phyloP scores from a whole-genome alignment of 2,113 vertebrate genomes.

The Stomatorhinus ivindoensis region DNA sequence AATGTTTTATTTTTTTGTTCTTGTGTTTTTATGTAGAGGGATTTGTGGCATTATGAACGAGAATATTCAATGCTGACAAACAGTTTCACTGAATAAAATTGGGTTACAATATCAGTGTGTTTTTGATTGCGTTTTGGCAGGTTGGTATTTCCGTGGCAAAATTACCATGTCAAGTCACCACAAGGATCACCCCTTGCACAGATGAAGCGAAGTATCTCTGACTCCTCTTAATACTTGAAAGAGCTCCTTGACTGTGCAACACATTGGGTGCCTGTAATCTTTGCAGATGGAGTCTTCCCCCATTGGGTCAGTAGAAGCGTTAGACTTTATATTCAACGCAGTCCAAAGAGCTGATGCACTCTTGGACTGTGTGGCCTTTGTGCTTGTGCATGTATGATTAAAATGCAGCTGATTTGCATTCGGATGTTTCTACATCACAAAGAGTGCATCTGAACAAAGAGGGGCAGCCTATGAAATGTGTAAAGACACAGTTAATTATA shows the following conservation, averaged over 20 bases:
- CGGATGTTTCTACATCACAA: constrained; percentile 6
- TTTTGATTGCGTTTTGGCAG: neutral
- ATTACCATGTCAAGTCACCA: neutral
- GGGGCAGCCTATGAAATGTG: constrained; percentile 29
- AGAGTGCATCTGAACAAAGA: constrained; percentile 29
- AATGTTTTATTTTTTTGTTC: neutral
- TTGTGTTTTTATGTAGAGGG: neutral
- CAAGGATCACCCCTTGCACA: neutral
- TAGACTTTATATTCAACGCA: neutral
- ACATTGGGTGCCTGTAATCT: constrained; percentile 17
- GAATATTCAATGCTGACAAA: neutral
- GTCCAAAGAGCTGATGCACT: neutral
- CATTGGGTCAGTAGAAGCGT: neutral
- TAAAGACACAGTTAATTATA: constrained; percentile 29
- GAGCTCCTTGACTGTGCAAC: neutral
- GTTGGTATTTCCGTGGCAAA: constrained; percentile 3
- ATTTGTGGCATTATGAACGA: neutral
- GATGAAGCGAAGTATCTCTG: neutral
- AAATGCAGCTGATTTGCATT: neutral
- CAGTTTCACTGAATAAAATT: neutral
- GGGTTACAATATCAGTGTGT: neutral
- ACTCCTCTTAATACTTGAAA: neutral
- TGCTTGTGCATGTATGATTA: neutral
- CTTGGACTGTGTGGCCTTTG: neutral
- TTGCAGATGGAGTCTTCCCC: neutral